These are phyloP conservation scores for Lasioglossum calceatum DNA, from an alignment of 2,888 invertebrate genomes.

Conservation along the genomic window DNA sequence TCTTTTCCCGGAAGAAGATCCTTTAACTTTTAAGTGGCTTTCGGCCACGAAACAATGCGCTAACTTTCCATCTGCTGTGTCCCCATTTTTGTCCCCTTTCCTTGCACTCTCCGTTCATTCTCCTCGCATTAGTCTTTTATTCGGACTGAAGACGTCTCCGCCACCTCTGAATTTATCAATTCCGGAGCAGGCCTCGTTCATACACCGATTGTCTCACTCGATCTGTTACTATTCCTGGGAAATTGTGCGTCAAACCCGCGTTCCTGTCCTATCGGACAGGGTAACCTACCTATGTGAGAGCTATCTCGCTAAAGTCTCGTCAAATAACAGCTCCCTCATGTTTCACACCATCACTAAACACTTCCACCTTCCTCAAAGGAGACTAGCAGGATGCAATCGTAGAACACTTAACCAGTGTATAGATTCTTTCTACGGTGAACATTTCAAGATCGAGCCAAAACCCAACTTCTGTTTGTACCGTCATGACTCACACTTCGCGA, in stretches of 20 bases:
- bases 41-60: constrained; percentile 73
- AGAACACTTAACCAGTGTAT: no score
- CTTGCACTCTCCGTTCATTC: constrained; percentile 1
- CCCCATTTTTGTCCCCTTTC: constrained; percentile 2
- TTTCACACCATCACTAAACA: no score
- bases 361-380: no score
- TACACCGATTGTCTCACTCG: not conserved
- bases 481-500: no score
- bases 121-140: constrained; percentile 30
- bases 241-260: not conserved
- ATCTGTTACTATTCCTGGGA: not conserved
- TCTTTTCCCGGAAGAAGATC: constrained; percentile 66
- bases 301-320: no score
- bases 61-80: constrained; percentile 65
- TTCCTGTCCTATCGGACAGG: not conserved
- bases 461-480: no score
- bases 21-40: constrained; percentile 79
- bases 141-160: constrained; percentile 5
- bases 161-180: constrained; percentile 39
- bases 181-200: not conserved
- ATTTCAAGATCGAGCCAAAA: no score
- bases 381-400: no score
- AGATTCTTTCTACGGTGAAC: no score
- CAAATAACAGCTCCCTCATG: no score
- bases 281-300: no score